A percentile compares a stretch with the other conserved stretches of the same genome.
phyloP scores from a whole-genome alignment of 2,797 vertebrate species.

The Neosilurus mollespiculum region DNA sequence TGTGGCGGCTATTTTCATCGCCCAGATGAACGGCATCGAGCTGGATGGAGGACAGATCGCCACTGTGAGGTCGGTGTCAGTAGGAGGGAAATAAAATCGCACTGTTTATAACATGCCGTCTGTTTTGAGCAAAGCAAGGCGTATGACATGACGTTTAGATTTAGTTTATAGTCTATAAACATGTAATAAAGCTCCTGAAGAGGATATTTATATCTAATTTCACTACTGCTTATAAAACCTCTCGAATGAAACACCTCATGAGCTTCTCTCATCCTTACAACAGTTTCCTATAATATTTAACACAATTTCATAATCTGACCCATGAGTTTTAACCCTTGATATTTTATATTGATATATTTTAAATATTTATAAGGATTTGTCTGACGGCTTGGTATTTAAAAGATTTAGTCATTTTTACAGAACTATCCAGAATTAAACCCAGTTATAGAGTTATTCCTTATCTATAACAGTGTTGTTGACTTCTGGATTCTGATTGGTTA shows the following conservation, averaged over 20 bases:
- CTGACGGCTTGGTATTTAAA: not conserved
- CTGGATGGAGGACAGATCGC: constrained; percentile 81
- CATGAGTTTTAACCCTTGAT: not conserved
- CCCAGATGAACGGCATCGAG: constrained; percentile 82
- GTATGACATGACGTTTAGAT: too few relatives aligned
- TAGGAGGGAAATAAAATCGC: not conserved
- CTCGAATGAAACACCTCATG: not conserved
- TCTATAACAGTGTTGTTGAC: too few relatives aligned
- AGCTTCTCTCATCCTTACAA: not conserved
- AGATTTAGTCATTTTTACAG: not conserved
- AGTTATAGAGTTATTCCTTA: not conserved
- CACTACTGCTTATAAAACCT: not conserved
- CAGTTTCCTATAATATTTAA: not conserved
- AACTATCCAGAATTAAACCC: not conserved
- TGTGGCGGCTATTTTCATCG: constrained; percentile 86
- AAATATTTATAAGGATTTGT: not conserved
- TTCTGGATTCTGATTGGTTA: not conserved
- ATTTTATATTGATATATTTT: not conserved
- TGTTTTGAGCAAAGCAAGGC: not conserved
- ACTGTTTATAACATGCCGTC: not conserved
- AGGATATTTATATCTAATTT: not conserved
- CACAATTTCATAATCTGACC: not conserved
- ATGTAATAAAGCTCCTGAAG: not conserved
- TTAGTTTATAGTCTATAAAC: not conserved
- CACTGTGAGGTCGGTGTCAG: constrained; percentile 77